These are phyloP conservation scores for Protodeltote pygarga DNA, from an alignment of 2,888 invertebrate species.

Conservation along the genomic window DNA sequence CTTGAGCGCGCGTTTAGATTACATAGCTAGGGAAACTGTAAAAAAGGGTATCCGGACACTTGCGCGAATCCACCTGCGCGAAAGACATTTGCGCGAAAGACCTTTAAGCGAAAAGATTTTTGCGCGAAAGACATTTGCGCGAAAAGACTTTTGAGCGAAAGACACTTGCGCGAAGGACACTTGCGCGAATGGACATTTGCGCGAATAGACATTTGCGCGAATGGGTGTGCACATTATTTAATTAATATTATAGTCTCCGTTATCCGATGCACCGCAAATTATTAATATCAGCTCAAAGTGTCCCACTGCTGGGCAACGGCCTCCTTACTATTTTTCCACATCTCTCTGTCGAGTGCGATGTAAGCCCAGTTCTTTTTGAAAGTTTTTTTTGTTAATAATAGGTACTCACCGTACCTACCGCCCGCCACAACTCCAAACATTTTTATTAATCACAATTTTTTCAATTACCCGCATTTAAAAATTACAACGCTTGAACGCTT, in stretches of 20 bases:
- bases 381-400: neutral
- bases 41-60: neutral
- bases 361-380: neutral
- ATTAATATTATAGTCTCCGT: constrained; percentile 1
- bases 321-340: too few species aligned
- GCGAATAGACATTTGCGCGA: neutral
- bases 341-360: too few species aligned
- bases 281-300: too few species aligned
- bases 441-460: neutral
- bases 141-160: too few species aligned
- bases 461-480: neutral
- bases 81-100: too few species aligned
- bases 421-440: neutral
- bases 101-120: too few species aligned
- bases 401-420: neutral
- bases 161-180: too few species aligned
- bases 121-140: too few species aligned
- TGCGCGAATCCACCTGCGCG: too few species aligned
- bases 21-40: constrained; percentile 1
- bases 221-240: neutral
- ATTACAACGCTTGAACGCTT: neutral
- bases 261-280: neutral
- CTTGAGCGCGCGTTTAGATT: constrained; percentile 5
- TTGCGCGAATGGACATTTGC: too few species aligned
- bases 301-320: too few species aligned